Base-by-base conservation (phyloP, 2,888 invertebrate genomes). In the Plagiodera versicolora region DNA sequence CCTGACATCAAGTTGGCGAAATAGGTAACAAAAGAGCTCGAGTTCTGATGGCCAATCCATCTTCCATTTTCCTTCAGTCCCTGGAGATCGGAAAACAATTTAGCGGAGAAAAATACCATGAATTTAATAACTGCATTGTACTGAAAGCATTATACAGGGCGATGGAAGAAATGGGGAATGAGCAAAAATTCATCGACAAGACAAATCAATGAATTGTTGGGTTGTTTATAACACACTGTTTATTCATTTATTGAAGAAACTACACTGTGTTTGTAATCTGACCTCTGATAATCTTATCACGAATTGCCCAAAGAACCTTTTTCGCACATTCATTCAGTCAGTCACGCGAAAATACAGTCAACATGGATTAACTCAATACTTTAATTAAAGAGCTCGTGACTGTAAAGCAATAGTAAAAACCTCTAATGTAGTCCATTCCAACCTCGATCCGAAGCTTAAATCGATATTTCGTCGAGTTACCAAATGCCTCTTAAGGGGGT, bases 41-140 rank as follows among this genome's bases (percentile, higher is more conserved):
- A 39, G n/a, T 39, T 39, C n/a, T n/a, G 39, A 14, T 39, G 39
- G 39, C 14, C 39, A 39, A 39, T 39, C 39, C 39, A 39, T 39
- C 39, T 39, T 39, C 39, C 14, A 39, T 14, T 14, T 39, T 39
- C 39, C 39, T 39, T 14, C 20, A 19, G 20, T 39, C 58, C 44
- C 58, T 8, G 9, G 58, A 39, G 58, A 46, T 49, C 47, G 16
- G 44, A 53, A 58, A 58, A 58, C 58, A 58, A 58, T 58, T 58
- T 58, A 49, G 47, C 48, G 48, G 44, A 54, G 53, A 39, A 54
- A 58, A 58, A 58, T 44, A 52, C 49, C 53, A 54, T 49, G 48
- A 58, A 58, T 58, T 58, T 54, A 54, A 58, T 58, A 54, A 58
- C 39, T n/a, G 58, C 44, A 54, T 53, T 58, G 58, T 58, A 53